phyloP scores from a whole-genome alignment of 1,140 invertebrate genomes.

The Maniola jurtina region DNA sequence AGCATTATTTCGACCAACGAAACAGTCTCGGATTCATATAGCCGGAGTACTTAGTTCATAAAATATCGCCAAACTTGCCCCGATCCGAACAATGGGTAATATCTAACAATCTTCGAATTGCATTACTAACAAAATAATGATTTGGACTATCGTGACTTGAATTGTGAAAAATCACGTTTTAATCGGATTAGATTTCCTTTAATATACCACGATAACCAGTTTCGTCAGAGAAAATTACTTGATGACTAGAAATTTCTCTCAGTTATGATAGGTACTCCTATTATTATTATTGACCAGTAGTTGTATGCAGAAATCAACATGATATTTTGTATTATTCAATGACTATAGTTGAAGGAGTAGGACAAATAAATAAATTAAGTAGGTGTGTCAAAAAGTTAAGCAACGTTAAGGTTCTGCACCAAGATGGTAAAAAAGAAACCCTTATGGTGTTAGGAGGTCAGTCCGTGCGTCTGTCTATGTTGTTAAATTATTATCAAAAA shows the following conservation, averaged over 20 bases:
- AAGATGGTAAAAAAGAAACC: too few relatives aligned
- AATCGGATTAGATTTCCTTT: constrained; percentile 37
- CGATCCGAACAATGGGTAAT: constrained; percentile 23
- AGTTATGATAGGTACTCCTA: constrained; percentile 1
- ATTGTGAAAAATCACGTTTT: constrained; percentile 40
- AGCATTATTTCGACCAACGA: too few relatives aligned
- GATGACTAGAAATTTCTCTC: constrained; percentile 25
- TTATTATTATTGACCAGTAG: constrained; percentile 9
- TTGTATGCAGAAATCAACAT: constrained; percentile 13
- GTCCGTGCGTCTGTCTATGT: too few relatives aligned
- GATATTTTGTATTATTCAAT: neutral
- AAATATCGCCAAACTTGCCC: neutral
- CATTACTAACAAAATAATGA: constrained; percentile 35
- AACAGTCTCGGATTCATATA: neutral
- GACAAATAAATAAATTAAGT: too few relatives aligned
- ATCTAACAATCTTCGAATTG: constrained; percentile 32
- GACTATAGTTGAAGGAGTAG: neutral
- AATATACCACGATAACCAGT: constrained; percentile 34
- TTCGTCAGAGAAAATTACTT: constrained; percentile 38
- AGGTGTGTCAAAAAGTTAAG: too few relatives aligned
- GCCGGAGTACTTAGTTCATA: neutral
- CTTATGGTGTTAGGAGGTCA: too few relatives aligned
- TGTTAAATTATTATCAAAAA: too few relatives aligned
- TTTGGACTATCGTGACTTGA: constrained; percentile 40
- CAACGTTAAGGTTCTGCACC: too few relatives aligned